Evolutionary conservation across 2,888 invertebrate genomes (phyloP).

Genomic region (Lasioglossum pauxillum): DNA sequence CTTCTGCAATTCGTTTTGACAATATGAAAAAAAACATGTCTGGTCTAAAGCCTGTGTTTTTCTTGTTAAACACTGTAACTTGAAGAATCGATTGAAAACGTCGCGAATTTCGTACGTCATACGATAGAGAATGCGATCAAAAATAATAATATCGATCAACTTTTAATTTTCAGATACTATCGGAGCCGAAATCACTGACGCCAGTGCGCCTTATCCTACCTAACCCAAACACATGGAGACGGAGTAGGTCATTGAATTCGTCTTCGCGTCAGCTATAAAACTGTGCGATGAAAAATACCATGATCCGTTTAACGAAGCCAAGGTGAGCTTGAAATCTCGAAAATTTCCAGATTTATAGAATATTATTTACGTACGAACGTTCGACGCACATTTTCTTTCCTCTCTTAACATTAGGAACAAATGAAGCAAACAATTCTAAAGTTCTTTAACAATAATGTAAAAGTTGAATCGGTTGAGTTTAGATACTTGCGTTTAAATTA

Average conservation of each 20-base stretch:
- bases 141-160: conserved; percentile 11
- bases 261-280: conserved; percentile 17
- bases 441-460: too few relatives aligned
- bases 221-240: conserved; percentile 10
- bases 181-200: conserved; percentile 18
- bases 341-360: conserved; percentile 3
- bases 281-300: conserved; percentile 19
- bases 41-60: conserved; percentile 11
- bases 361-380: neutral
- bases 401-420: neutral
- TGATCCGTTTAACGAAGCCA: conserved; percentile 10
- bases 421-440: neutral
- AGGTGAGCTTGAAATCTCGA: conserved; percentile 12
- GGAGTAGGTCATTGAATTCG: conserved; percentile 16
- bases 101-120: conserved; percentile 9
- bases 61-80: neutral
- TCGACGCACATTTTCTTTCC: neutral
- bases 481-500: too few relatives aligned
- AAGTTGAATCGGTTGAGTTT: too few relatives aligned
- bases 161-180: conserved; percentile 18
- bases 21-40: neutral
- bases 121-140: conserved; percentile 15
- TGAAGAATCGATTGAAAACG: neutral
- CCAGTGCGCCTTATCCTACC: conserved; percentile 13
- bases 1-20: conserved; percentile 6